phyloP scores from a whole-genome alignment of 2,797 vertebrate genomes.

The Steatocranus sp. region DNA sequence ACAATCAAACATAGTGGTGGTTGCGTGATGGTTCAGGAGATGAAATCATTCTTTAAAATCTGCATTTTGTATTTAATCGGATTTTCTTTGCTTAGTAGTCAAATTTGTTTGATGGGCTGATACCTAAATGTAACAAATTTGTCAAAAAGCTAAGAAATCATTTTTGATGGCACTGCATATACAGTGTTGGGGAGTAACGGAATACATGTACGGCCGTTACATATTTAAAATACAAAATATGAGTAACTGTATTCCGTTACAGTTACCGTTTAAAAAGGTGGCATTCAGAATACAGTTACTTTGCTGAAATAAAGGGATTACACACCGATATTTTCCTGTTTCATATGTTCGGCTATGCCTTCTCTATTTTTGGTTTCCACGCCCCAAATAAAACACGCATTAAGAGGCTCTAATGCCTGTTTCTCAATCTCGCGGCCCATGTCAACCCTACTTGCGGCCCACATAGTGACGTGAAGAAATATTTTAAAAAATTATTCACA shows the following conservation, averaged over 20 bases:
- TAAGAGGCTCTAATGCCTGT: neutral
- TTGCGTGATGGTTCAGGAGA: neutral
- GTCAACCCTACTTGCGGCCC: neutral
- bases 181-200: neutral
- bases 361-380: neutral
- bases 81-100: neutral
- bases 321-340: fast-evolving
- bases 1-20: neutral
- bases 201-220: neutral
- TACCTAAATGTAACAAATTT: neutral
- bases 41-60: neutral
- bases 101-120: neutral
- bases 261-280: neutral
- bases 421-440: neutral
- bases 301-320: neutral
- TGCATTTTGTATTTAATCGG: neutral
- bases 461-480: neutral
- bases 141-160: neutral
- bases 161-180: neutral
- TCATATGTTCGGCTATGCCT: too few species aligned
- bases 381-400: neutral
- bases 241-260: neutral
- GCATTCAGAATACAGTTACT: neutral
- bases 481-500: neutral
- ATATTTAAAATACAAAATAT: neutral